Base-by-base conservation (phyloP, 2,113 vertebrate species). In the Xiphophorus couchianus region DNA sequence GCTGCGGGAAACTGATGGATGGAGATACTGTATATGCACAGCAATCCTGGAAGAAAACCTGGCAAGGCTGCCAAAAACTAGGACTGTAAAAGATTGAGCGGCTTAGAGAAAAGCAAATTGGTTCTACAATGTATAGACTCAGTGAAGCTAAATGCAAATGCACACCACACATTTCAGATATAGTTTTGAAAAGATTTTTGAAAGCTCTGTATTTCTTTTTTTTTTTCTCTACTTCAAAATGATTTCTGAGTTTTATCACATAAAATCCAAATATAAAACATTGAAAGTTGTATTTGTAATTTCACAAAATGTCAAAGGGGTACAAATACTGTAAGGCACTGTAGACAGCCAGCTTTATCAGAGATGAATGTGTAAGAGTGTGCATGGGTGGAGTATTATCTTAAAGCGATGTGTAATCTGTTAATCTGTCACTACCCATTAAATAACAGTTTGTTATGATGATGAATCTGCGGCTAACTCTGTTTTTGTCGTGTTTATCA, bases 401-500 rank as follows among this genome's bases (percentile, higher is more conserved):
- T 29, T 19, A 8, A 30, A 63, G 62, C 28, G 31, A 31, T 66
- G 64, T 58, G 51, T 58, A 58, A n/a, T 58, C 25, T 58, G 6
- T 58, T 58, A 58, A n/a, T 58, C 25, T 58, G 6, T 58, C 51
- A 58, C 7, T n/a, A 58, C 51, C 51, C 22, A 9, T 58, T 58
- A 25, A 58, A 58, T 58, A 58, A 58, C 51, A n/a, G 51, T 58
- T 58, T 58, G 22, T 58, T 22, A 8, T 58, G 22, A n/a, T 58
- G 51, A 58, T n/a, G 51, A 58, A 10, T 58, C 22, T 58, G 51
- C 25, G 3, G 51, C 51, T 58, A 58, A 58, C 25, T 67, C 58
- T 78, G 11, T 28, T 70, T 54, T 76, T 71, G 42, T 87, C 11
- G 14, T 78, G 74, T 84, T 9, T 94, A 91, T 19, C 93, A 99